Percentiles rank a stretch among this genome's conserved stretches.
Evolutionary conservation across 2,888 invertebrate genomes (phyloP).

Genomic region (Drosophila pseudotakahashii): DNA sequence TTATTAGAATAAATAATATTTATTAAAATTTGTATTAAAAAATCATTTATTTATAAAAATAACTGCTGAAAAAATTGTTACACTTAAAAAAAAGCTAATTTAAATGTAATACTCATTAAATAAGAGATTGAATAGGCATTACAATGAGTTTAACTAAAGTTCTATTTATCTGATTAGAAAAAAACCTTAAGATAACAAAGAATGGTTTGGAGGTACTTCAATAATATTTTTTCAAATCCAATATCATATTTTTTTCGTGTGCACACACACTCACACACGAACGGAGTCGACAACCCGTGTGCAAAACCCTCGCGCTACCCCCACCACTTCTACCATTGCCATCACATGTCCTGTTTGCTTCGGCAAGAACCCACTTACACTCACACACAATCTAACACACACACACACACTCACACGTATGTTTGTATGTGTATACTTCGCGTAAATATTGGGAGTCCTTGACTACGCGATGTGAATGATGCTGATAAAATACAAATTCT

Average conservation of each 20-base stretch:
- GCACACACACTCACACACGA: conserved; percentile 43
- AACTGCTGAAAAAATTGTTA: background rate
- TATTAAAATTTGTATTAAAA: background rate
- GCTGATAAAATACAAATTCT: conserved; percentile 80
- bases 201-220: background rate
- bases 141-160: no score
- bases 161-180: background rate
- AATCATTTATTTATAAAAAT: no score
- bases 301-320: conserved; percentile 63
- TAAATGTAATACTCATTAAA: no score
- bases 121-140: no score
- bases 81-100: background rate
- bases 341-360: conserved; percentile 77
- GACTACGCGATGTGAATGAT: conserved; percentile 80
- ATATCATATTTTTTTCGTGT: conserved; percentile 6
- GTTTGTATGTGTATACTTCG: conserved; percentile 67
- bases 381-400: conserved; percentile 43
- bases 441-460: conserved; percentile 81
- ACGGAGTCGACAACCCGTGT: conserved; percentile 51
- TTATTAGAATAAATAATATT: no score
- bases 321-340: conserved; percentile 20
- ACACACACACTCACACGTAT: conserved; percentile 10
- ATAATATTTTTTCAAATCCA: background rate
- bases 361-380: conserved; percentile 63
- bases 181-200: background rate